phyloP scores from a whole-genome alignment of 2,113 vertebrate species.

The Tamias sibiricus region DNA sequence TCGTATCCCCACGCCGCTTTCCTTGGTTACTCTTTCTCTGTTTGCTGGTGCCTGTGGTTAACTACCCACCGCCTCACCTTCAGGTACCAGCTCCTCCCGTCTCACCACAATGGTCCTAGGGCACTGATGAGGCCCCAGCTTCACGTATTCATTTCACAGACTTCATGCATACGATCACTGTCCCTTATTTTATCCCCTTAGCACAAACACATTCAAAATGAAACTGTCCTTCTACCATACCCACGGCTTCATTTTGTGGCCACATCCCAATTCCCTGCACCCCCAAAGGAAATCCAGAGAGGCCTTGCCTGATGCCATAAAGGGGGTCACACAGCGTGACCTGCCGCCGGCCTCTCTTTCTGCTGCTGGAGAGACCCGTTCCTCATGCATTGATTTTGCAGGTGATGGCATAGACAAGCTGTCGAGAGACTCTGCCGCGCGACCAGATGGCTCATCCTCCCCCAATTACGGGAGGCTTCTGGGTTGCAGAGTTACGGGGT shows the following conservation, averaged over 20 bases:
- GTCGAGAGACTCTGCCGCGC: slow-evolving; percentile 42
- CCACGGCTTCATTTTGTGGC: background rate
- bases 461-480: background rate
- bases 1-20: background rate
- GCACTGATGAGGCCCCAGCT: background rate
- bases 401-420: slow-evolving; percentile 58
- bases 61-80: background rate
- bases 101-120: background rate
- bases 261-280: background rate
- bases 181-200: background rate
- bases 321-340: background rate
- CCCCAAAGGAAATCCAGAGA: background rate
- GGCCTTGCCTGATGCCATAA: background rate
- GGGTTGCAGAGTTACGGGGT: background rate
- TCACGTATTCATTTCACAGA: background rate
- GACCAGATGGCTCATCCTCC: slow-evolving; percentile 61
- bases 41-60: background rate
- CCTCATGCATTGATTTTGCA: slow-evolving; percentile 55
- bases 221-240: background rate
- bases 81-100: background rate
- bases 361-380: slow-evolving; percentile 25
- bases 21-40: background rate
- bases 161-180: background rate
- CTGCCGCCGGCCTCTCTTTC: background rate
- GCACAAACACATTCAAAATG: background rate